Percentiles rank a stretch among this genome's conserved stretches.
Evolutionary conservation across 1,140 invertebrate species (phyloP).

Genomic region (Conus ventricosus): DNA sequence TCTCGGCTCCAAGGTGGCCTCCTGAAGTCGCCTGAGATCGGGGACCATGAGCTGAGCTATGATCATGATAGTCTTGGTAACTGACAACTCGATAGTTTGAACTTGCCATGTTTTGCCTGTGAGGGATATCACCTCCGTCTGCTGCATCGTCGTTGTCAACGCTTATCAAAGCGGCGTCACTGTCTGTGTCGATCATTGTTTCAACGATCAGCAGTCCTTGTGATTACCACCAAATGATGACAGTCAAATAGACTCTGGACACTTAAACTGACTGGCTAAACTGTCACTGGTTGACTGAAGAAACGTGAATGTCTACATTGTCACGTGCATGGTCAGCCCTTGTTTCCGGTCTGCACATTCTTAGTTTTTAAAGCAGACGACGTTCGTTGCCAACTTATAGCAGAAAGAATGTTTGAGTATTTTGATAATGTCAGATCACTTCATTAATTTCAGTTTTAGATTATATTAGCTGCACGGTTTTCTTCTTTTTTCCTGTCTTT

Average conservation of each 20-base stretch:
- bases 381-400: too few relatives aligned
- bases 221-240: not conserved
- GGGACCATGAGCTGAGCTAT: constrained; percentile 37
- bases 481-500: too few relatives aligned
- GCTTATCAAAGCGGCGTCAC: constrained; percentile 33
- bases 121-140: not conserved
- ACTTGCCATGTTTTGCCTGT: constrained; percentile 12
- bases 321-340: not conserved
- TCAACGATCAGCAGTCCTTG: not conserved
- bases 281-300: not conserved
- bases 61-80: constrained; percentile 18
- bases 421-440: too few relatives aligned
- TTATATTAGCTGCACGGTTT: too few relatives aligned
- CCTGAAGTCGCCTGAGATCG: constrained; percentile 62
- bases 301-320: not conserved
- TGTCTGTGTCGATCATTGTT: constrained; percentile 32
- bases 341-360: not conserved
- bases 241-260: not conserved
- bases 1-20: constrained; percentile 49
- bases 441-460: too few relatives aligned
- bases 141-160: constrained; percentile 5
- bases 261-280: not conserved
- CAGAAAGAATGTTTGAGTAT: too few relatives aligned
- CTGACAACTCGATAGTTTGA: constrained; percentile 25
- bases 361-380: too few relatives aligned